phyloP scores from a whole-genome alignment of 1,140 invertebrate species.

The Diuraphis noxia region DNA sequence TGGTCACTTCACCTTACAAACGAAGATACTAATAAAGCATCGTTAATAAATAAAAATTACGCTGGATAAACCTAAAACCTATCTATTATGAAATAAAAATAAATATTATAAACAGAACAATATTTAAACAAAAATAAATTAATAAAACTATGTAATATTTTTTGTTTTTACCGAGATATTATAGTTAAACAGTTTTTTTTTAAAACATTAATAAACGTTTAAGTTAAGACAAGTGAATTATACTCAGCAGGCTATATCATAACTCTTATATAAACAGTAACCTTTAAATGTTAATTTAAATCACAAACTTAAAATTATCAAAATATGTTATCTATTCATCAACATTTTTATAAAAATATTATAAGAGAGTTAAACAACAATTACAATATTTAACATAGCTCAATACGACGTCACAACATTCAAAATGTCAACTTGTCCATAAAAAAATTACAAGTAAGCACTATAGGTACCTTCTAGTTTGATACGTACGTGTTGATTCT shows the following conservation, averaged over 20 bases:
- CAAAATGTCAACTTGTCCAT: too few relatives aligned
- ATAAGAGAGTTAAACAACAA: too few relatives aligned
- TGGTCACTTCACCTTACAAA: too few relatives aligned
- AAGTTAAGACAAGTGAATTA: neutral
- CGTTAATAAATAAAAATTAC: too few relatives aligned
- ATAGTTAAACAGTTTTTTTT: neutral
- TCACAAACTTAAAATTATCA: neutral
- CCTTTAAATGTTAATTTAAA: slow-evolving; percentile 1
- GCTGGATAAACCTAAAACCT: neutral
- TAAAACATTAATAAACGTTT: neutral
- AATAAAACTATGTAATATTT: neutral
- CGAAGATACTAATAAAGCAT: too few relatives aligned
- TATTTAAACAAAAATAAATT: neutral
- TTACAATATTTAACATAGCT: too few relatives aligned
- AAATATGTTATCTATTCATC: neutral
- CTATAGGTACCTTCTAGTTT: too few relatives aligned
- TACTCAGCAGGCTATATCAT: neutral
- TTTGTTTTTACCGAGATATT: neutral
- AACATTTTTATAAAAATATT: neutral
- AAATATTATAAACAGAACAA: neutral
- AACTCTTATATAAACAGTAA: neutral
- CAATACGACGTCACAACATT: too few relatives aligned
- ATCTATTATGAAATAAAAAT: neutral
- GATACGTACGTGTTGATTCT: too few relatives aligned
- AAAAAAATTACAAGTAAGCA: too few relatives aligned